Evolutionary conservation across 2,888 invertebrate species (phyloP).

Genomic region (Melipona beecheii): DNA sequence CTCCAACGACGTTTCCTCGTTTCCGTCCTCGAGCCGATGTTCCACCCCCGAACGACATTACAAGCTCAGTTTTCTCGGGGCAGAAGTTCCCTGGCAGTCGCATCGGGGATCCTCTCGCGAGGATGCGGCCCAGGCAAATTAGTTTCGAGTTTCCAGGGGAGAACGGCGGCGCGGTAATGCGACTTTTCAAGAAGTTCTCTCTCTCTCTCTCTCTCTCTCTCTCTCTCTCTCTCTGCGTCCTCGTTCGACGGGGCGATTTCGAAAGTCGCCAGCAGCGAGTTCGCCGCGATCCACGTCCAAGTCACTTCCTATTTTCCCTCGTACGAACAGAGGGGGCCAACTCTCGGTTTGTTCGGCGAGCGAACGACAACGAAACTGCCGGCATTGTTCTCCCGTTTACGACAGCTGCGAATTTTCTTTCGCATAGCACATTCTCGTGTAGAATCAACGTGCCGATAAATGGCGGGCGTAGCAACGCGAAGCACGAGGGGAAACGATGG

Average conservation of each 20-base stretch:
- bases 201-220: too few relatives aligned
- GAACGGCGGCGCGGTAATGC: conserved; percentile 42
- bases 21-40: not conserved
- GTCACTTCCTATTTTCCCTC: conserved; percentile 25
- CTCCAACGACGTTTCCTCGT: conserved; percentile 7
- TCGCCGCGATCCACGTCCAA: conserved; percentile 27
- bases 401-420: not conserved
- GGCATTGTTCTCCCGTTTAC: not conserved
- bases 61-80: conserved; percentile 34
- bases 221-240: not conserved
- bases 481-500: too few relatives aligned
- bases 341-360: not conserved
- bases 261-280: conserved; percentile 32
- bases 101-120: conserved; percentile 18
- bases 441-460: not conserved
- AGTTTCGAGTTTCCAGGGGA: conserved; percentile 55
- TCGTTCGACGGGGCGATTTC: conserved; percentile 49
- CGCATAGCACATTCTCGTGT: too few relatives aligned
- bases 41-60: conserved; percentile 25
- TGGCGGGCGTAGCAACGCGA: not conserved
- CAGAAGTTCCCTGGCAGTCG: conserved; percentile 34
- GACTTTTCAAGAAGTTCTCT: conserved; percentile 54
- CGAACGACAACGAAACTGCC: not conserved
- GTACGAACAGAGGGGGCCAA: not conserved
- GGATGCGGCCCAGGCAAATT: conserved; percentile 50